Base-by-base conservation (phyloP, 2,888 invertebrate species). In the Agrochola circellaris region DNA sequence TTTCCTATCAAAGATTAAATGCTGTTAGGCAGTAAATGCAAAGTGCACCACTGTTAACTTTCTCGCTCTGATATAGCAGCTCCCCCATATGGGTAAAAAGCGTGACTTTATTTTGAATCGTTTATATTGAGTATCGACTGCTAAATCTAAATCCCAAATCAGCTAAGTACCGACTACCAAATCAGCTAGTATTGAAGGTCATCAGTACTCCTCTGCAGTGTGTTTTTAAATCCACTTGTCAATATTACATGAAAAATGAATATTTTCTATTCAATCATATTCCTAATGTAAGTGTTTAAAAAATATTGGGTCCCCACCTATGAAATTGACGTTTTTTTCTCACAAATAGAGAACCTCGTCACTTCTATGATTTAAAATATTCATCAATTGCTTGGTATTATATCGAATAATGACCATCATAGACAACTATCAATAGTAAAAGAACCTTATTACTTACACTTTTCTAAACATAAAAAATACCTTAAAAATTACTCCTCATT, bases 251-350 rank as follows among this genome's bases (percentile, higher is more conserved):
- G 38, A 64, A 62, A 64, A 38, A 64, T 38, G 23, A n/a, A 15
- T 15, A 15, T 64, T 38, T 38, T 64, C 8, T n/a, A 64, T 64
- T 64, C n/a, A 64, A 64, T 64, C 8, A 64, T 64, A 64, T 64
- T 64, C n/a, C 11, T 23, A 20, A 38, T 62, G 62, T 64, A 64
- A n/a, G 62, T 62, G 7, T 38, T 15, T 62, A 38, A 15, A 62
- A 15, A n/a, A n/a, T n/a, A n/a, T n/a, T n/a, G n/a, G n/a, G n/a
- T n/a, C n/a, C n/a, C n/a, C n/a, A n/a, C n/a, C n/a, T n/a, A n/a
- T n/a, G n/a, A n/a, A n/a, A n/a, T n/a, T n/a, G n/a, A n/a, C n/a
- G n/a, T n/a, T n/a, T n/a, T n/a, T n/a, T n/a, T n/a, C n/a, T n/a
- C n/a, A n/a, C n/a, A n/a, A n/a, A n/a, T n/a, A n/a, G n/a, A n/a